Base-by-base conservation (phyloP, 2,888 invertebrate genomes). In the Luperina nickerlii region DNA sequence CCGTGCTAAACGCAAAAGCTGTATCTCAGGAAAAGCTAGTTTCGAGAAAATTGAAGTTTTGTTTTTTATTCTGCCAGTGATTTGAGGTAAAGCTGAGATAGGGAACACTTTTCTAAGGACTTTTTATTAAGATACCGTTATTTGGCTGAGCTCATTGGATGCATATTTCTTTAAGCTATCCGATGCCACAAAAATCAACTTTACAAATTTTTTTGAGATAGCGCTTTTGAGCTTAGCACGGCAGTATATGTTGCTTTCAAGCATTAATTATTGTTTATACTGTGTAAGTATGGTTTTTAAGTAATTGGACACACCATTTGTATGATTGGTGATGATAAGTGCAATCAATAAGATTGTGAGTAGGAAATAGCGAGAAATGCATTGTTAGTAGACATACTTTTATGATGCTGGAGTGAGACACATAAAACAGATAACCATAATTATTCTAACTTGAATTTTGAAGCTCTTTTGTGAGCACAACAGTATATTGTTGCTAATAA, bases 361-460 rank as follows among this genome's bases (percentile, higher is more conserved):
- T 48, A 38, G 51, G 27, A 60, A 72, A 32, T 3, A 42, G 63
- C 24, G 0, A 57, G 42, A 42, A 51, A 48, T 63, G 57, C 7
- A 15, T 81, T 81, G 54, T 76, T 76, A 69, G 20, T 60, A 54
- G 72, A 27, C 72, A 85, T n/a, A 20, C 74, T 38, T 70, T 51
- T 13, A 27, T 38, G 18, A 60, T 73, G 57, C 80, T 62, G 38
- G n/a, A 20, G 32, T 48, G 74, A 73, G 9, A 51, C 15, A 69
- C 13, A 71, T 1, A 62, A 9, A 69, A 32, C 15, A 24, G 20
- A 48, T 8, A 42, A 38, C 38, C 11, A 66, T 48, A 20, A 62
- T 27, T 54, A 32, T 48, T 13, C 1, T n/a, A n/a, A 51, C 18
- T 51, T 24, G 7, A 45, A 60, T 38, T 38, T 42, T 9, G 7